A percentile compares a stretch with the other conserved stretches of the same genome.
These are phyloP conservation scores for Anser brachyrhynchus DNA, from an alignment of 2,113 vertebrate species.

Conservation along the genomic window DNA sequence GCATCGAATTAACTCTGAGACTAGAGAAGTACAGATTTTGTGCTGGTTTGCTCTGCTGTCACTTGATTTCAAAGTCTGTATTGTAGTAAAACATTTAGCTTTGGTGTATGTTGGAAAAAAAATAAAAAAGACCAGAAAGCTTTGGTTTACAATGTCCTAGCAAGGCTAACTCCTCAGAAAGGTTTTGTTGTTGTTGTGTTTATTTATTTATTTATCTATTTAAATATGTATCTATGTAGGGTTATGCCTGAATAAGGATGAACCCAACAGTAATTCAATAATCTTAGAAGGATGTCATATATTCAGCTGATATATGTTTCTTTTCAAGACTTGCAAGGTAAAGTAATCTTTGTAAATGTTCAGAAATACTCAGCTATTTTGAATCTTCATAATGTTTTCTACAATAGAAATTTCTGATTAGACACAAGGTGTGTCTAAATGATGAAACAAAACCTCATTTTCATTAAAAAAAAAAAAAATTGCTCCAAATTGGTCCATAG, in stretches of 20 bases:
- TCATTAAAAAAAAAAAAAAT: background rate
- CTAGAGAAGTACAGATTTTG: background rate
- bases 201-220: background rate
- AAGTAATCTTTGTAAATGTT: background rate
- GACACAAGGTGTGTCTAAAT: background rate
- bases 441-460: background rate
- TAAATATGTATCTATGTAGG: background rate
- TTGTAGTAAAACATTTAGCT: background rate
- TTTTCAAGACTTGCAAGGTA: background rate
- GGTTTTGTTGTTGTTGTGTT: background rate
- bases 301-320: fast-evolving
- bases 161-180: background rate
- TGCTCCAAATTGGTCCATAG: too few species aligned
- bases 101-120: background rate
- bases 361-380: background rate
- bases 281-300: background rate
- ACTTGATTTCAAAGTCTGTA: background rate
- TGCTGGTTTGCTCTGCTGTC: background rate
- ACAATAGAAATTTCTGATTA: background rate
- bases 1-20: background rate
- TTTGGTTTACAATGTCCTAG: background rate
- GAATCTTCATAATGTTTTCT: background rate
- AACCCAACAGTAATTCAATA: background rate
- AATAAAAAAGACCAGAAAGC: background rate
- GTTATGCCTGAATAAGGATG: background rate